Conservation (phyloP, 2,888 invertebrate species). For the Acanthococcus lagerstroemiae region DNA sequence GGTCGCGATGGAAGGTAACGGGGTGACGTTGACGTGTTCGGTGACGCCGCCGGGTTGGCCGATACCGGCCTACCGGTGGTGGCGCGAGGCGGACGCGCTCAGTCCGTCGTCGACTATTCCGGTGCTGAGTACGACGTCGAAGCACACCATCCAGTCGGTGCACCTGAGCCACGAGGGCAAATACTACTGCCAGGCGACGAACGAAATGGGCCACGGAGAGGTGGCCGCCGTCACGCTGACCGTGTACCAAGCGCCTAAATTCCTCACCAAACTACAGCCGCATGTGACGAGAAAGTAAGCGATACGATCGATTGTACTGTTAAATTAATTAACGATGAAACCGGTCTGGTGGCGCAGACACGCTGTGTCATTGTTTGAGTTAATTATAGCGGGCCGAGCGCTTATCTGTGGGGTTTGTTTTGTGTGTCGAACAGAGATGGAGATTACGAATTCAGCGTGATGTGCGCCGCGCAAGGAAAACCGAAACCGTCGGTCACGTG, state of each 20-base stretch:
- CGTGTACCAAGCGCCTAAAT: conserved; percentile 79
- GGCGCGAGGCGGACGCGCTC: conserved; percentile 55
- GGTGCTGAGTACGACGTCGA: conserved; percentile 65
- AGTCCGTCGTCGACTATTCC: conserved; percentile 40
- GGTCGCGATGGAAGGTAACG: conserved; percentile 66
- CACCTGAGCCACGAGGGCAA: conserved; percentile 77
- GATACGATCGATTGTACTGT: not conserved
- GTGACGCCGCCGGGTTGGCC: conserved; percentile 90
- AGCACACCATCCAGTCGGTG: conserved; percentile 75
- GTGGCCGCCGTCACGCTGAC: conserved; percentile 71
- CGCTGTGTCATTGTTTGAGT: not conserved
- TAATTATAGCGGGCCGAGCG: not conserved
- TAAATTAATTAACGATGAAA: not conserved
- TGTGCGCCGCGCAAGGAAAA: conserved; percentile 79
- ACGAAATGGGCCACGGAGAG: conserved; percentile 78
- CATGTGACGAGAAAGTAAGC: conserved; percentile 57
- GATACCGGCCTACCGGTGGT: conserved; percentile 77
- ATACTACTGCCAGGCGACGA: conserved; percentile 82
- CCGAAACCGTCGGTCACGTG: conserved; percentile 74
- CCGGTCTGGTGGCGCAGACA: not conserved
- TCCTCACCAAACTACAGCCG: conserved; percentile 70
- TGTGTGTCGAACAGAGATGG: conserved; percentile 50
- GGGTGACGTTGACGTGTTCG: conserved; percentile 71
- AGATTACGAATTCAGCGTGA: conserved; percentile 65
- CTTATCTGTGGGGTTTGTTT: not conserved